A percentile compares a stretch with the other conserved stretches of the same genome.
phyloP scores from a whole-genome alignment of 1,140 invertebrate species.

The Brachionus manjavacas region DNA sequence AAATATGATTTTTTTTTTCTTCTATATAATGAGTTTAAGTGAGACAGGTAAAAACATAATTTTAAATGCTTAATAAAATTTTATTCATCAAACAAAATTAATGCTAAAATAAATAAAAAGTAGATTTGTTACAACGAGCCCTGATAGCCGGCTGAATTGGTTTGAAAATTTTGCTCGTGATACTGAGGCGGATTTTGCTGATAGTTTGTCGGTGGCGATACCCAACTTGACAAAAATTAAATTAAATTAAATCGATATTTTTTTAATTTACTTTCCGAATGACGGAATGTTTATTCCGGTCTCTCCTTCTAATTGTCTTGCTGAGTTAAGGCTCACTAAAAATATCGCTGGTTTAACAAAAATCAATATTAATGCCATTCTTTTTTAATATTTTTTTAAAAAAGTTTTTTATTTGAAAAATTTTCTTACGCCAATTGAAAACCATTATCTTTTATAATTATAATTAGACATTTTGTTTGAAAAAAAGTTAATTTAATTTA shows the following conservation, averaged over 20 bases:
- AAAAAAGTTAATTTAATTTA: background rate
- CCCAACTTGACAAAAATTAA: background rate
- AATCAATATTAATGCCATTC: background rate
- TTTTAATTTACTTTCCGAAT: constrained; percentile 9
- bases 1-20: background rate
- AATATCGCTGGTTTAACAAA: background rate
- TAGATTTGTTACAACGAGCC: background rate
- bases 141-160: background rate
- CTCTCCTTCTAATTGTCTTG: background rate
- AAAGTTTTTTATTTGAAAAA: background rate
- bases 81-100: background rate
- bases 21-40: background rate
- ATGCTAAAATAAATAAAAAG: background rate
- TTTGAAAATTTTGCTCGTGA: background rate
- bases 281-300: background rate
- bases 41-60: constrained; percentile 3
- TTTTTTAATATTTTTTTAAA: background rate
- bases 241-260: background rate
- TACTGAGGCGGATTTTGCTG: background rate
- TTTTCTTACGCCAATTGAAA: constrained; percentile 21
- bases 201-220: background rate
- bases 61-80: background rate
- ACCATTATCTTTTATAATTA: background rate
- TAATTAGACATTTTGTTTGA: background rate
- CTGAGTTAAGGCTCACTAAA: background rate